Percentiles rank a stretch among this genome's conserved stretches.
phyloP scores from a whole-genome alignment of 2,113 vertebrate genomes.

The Callipepla squamata region DNA sequence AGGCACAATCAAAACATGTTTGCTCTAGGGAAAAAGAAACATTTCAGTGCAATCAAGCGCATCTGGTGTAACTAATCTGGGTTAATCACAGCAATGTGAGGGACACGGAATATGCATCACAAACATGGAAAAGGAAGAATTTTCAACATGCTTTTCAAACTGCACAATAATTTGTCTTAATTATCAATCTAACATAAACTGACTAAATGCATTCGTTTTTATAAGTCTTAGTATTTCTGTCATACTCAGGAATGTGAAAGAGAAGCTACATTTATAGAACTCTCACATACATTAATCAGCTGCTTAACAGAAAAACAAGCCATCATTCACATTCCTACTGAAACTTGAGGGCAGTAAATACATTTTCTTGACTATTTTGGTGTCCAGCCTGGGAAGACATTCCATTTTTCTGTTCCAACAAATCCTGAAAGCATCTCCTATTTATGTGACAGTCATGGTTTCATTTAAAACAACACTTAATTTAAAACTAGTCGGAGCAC shows the following conservation, averaged over 20 bases:
- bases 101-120: slow-evolving; percentile 67
- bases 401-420: slow-evolving; percentile 63
- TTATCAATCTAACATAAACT: slow-evolving; percentile 64
- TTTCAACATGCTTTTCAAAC: slow-evolving; percentile 78
- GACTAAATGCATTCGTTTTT: slow-evolving; percentile 59
- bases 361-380: slow-evolving; percentile 72
- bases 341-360: slow-evolving; percentile 69
- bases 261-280: slow-evolving; percentile 45
- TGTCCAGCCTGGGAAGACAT: slow-evolving; percentile 71
- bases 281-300: slow-evolving; percentile 47
- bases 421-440: slow-evolving; percentile 71
- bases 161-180: slow-evolving; percentile 59
- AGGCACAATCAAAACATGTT: slow-evolving; percentile 78
- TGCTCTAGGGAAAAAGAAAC: slow-evolving; percentile 77
- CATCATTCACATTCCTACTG: slow-evolving; percentile 45
- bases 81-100: slow-evolving; percentile 77
- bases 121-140: slow-evolving; percentile 69
- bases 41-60: slow-evolving; percentile 79
- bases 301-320: slow-evolving; percentile 48
- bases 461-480: slow-evolving; percentile 64
- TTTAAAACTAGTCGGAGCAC: slow-evolving; percentile 67
- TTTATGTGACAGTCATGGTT: slow-evolving; percentile 51
- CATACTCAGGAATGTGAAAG: slow-evolving; percentile 53
- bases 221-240: slow-evolving; percentile 50
- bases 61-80: slow-evolving; percentile 77